These are phyloP conservation scores for Papilio glaucus DNA, from an alignment of 1,140 invertebrate genomes.

Conservation along the genomic window DNA sequence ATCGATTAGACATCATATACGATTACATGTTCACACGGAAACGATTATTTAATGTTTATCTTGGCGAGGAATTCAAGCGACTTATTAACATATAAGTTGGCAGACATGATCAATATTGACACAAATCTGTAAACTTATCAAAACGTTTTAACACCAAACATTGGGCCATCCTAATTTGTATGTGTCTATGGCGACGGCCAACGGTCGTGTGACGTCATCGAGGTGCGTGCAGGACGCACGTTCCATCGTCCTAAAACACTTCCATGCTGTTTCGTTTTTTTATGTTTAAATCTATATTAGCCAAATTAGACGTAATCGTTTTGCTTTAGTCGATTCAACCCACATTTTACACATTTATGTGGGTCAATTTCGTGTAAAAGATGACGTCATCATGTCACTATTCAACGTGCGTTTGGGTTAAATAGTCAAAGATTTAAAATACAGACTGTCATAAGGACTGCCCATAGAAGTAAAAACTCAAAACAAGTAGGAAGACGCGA, in stretches of 20 bases:
- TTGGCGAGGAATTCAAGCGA: slow-evolving; percentile 55
- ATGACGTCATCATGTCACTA: background rate
- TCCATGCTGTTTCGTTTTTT: background rate
- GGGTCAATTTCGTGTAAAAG: background rate
- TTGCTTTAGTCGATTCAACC: no score
- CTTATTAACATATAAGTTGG: slow-evolving; percentile 63
- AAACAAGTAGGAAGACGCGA: no score
- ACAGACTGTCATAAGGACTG: no score
- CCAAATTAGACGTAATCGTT: no score
- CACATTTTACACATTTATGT: background rate
- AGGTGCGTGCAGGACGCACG: background rate
- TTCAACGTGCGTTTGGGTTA: background rate
- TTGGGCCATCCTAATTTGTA: slow-evolving; percentile 64
- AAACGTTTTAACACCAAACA: slow-evolving; percentile 79
- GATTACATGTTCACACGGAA: slow-evolving; percentile 48
- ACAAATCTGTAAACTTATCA: slow-evolving; percentile 72
- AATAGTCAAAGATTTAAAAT: background rate
- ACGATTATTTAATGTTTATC: slow-evolving; percentile 59
- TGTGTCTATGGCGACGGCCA: slow-evolving; percentile 51
- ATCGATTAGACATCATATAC: slow-evolving; percentile 11
- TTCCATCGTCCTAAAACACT: background rate
- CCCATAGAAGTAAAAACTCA: no score
- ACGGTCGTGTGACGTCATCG: slow-evolving; percentile 29
- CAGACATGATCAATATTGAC: slow-evolving; percentile 72
- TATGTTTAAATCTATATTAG: background rate